Base-by-base conservation (phyloP, 2,888 invertebrate species). In the Melinaea marsaeus region DNA sequence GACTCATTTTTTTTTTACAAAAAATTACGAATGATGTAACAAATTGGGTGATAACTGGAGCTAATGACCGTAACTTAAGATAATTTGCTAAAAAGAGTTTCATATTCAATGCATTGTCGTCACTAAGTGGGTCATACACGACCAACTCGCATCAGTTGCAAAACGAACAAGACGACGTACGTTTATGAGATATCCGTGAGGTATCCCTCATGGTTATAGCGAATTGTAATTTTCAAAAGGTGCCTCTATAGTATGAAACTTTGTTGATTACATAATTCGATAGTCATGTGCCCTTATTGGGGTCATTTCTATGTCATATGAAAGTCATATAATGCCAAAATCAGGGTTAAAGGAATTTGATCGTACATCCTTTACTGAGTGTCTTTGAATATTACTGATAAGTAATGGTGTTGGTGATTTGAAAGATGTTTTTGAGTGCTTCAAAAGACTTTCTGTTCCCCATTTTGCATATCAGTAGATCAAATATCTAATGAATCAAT, bases 401-500 rank as follows among this genome's bases (percentile, higher is more conserved):
- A 6, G 9, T 42, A 9, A 9, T 42, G 7, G 42, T 42, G 37
- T 42, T 42, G 42, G 9, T 9, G 22, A 42, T 42, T 42, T 9
- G 3, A 42, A 22, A 22, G 22, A 42, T 42, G 3, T 42, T 3
- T 42, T 42, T 42, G 5, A 37, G 37, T 37, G 7, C 42, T 9
- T 9, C 9, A 42, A 42, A 42, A 42, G 42, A 9, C 11, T 1
- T 42, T 42, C 3, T 37, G 4, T 37, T 37, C 7, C 4, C 7
- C 7, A 42, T 71, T 86, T 86, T 81, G 85, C 86, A 86, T 88
- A 88, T 87, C 86, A 70, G 72, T 71, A 74, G 75, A 76, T 86
- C 85, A 83, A 85, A 82, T 80, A 85, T 83, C 76, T 83, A 86
- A 87, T 86, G 86, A 86, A 85, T 86, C 85, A 84, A 84, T 86